Conservation (phyloP, 2,888 invertebrate species). For the Ceramica pisi region DNA sequence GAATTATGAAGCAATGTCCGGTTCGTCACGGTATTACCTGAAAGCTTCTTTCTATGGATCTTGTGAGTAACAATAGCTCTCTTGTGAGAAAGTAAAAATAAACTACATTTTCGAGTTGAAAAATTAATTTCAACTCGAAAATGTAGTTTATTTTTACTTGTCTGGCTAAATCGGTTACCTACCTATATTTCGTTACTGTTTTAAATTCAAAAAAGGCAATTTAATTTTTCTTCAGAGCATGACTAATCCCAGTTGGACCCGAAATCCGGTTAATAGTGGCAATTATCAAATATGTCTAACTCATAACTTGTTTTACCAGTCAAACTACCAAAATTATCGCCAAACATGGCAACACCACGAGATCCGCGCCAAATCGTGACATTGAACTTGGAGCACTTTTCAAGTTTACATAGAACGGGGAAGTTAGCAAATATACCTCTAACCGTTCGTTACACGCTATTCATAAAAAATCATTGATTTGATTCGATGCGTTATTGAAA, state of each 20-base stretch:
- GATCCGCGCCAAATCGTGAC: conserved; percentile 31
- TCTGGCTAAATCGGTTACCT: neutral
- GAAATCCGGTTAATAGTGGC: neutral
- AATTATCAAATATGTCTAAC: conserved; percentile 4
- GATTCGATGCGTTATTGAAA: conserved; percentile 10
- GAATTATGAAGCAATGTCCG: conserved; percentile 9
- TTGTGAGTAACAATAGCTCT: neutral
- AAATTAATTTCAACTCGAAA: neutral
- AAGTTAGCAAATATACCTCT: conserved; percentile 21
- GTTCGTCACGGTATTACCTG: neutral
- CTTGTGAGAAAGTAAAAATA: no score
- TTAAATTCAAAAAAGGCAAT: neutral
- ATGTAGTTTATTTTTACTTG: no score
- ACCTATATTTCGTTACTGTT: neutral
- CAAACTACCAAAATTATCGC: conserved; percentile 13
- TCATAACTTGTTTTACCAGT: conserved; percentile 10
- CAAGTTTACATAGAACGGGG: conserved; percentile 18
- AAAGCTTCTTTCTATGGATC: neutral
- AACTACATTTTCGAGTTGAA: no score
- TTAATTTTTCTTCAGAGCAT: neutral
- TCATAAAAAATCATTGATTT: neutral
- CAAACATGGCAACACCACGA: conserved; percentile 12
- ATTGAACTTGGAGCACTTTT: conserved; percentile 56
- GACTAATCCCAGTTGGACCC: neutral
- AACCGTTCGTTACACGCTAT: neutral